These are phyloP conservation scores for Gallirallus australis DNA, from an alignment of 2,797 vertebrate species.

Conservation along the genomic window DNA sequence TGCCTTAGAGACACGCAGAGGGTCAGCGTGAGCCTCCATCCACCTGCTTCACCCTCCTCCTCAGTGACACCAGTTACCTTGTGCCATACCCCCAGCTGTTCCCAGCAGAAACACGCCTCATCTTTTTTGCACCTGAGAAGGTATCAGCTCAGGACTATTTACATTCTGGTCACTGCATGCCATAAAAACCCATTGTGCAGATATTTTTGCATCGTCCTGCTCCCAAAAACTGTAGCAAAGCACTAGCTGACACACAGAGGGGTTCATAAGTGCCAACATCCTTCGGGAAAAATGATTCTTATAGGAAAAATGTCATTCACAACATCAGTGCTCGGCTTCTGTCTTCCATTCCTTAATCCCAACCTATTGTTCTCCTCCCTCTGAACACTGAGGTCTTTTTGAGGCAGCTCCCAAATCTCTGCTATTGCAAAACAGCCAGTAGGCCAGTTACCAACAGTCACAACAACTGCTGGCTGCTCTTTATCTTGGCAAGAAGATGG, in stretches of 20 bases:
- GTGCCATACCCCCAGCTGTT: not conserved
- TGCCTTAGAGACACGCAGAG: not conserved
- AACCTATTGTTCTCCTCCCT: slow-evolving; percentile 59
- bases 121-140: not conserved
- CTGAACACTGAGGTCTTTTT: slow-evolving; percentile 49
- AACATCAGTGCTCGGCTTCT: slow-evolving; percentile 47
- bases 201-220: slow-evolving; percentile 6
- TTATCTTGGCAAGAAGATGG: slow-evolving; percentile 60
- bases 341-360: slow-evolving; percentile 47
- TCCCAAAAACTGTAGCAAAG: not conserved
- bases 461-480: slow-evolving; percentile 67
- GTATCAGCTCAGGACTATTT: not conserved
- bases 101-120: not conserved
- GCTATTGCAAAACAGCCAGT: slow-evolving; percentile 58
- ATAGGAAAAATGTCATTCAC: slow-evolving; percentile 26
- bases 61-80: not conserved
- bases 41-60: not conserved
- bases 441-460: slow-evolving; percentile 64
- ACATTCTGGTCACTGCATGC: not conserved
- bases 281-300: slow-evolving; percentile 18
- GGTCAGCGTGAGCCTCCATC: not conserved
- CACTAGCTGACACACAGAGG: slow-evolving; percentile 31
- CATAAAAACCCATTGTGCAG: not conserved
- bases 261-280: slow-evolving; percentile 50
- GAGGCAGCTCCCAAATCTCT: slow-evolving; percentile 68